Base-by-base conservation (phyloP, 2,113 vertebrate species). In the Pygoscelis antarcticus region DNA sequence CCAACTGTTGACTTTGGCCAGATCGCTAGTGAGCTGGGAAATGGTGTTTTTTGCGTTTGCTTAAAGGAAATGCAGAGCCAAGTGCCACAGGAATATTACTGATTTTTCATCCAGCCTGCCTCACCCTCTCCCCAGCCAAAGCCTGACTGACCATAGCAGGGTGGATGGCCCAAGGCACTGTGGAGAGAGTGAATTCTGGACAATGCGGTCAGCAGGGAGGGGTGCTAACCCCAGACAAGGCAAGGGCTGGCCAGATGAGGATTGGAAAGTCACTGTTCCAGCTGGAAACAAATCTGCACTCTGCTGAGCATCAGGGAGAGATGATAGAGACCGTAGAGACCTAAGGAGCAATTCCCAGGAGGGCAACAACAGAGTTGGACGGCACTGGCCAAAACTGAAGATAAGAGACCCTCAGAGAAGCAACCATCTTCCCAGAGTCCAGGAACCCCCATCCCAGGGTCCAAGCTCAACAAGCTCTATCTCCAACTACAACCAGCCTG, bases 1-100 rank as follows among this genome's bases (percentile, higher is more conserved):
- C 42, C 78, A 90, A 0, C 60, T 93, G 81, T 94, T 97, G 95
- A 89, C 93, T 94, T 96, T 97, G 96, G 97, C 94, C 74, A 87
- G 66, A 69, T 27, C 5, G 2, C 66, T 32, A 42, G 74, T 3
- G 16, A 96, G 91, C 89, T 90, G 76, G 64, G 80, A 93, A 94
- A 81, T 0, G 3, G 90, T 81, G 86, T 7, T 30, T 83, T 90
- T 84, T 87, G 72, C 22, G 14, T 93, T 89, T 80, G 78, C 34
- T 6, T 62, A 79, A 89, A 93, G 81, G 66, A 89, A 87, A 88
- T 6, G 51, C 68, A 93, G 89, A 95, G 94, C 84, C 95, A 96
- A 96, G 84, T 94, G 95, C 95, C 96, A 95, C 87, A 89, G 58
- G 87, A 94, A 46, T 70, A 90, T 94, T 96, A 30, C 65, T 87